Evolutionary conservation across 2,113 vertebrate species (phyloP), one percentile per base, ranked within the genome.

Genomic region (Colinus virginianus): DNA sequence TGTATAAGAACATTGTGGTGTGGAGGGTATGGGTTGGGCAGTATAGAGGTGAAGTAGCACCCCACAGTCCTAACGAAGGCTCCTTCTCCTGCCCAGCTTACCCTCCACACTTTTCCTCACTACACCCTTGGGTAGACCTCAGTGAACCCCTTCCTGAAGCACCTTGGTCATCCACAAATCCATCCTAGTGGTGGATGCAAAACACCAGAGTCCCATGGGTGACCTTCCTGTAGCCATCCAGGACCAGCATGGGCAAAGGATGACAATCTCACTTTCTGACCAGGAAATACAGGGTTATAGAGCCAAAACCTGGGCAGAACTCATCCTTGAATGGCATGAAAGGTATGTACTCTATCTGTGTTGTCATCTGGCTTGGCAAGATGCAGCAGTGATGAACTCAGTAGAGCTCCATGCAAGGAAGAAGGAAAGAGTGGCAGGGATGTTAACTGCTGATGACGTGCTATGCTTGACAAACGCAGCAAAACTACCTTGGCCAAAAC

Each of bases 51-150:
- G 45, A 51, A 49, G 23, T 6, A 80, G 83, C 49, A 72, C 20
- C 11, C 34, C 22, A 30, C 1, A 6, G 14, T 23, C 40, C 34
- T 0, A 2, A 56, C 21, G 32, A 89, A 78, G 25, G 34, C 3
- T 6, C 3, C 55, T 66, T 18, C 45, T 62, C 40, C 43, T 19
- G 13, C 45, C 84, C 76, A 83, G 20, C 40, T 56, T 1, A 0
- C n/a, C 36, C 36, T 13, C 25, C 15, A 7, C 28, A 11, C 13
- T 32, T 84, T 82, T n/a, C 30, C 48, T 43, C 30, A 20, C 0
- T 49, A 48, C 18, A n/a, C 0, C 0, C 17, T 66, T 71, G 55
- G 53, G 34, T 34, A 67, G 62, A 61, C 4, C 18, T 25, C 5
- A n/a, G 0, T 4, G 17, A n/a, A 46, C 32, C 23, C 11, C 49